Conservation (phyloP, 1,140 invertebrate species). For the Berghia stephanieae region DNA sequence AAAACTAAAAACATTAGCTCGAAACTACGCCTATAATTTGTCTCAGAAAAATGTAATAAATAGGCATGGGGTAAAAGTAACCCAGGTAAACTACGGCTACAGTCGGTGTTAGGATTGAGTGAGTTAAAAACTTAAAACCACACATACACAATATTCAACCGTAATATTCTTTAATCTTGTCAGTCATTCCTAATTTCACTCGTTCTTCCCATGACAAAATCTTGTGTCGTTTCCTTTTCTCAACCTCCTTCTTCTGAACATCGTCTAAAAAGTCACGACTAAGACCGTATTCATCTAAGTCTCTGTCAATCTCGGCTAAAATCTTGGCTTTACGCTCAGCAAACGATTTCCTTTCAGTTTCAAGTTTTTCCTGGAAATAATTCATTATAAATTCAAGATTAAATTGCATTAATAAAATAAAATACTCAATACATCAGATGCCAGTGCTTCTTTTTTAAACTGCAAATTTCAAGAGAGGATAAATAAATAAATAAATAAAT, state of each 20-base stretch:
- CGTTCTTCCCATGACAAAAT: neutral
- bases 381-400: neutral
- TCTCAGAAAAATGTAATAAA: no score
- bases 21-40: no score
- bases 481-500: neutral
- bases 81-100: no score
- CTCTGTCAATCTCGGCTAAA: slow-evolving; percentile 16
- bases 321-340: slow-evolving; percentile 20
- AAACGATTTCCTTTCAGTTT: slow-evolving; percentile 17
- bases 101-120: no score
- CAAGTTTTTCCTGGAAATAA: slow-evolving; percentile 30
- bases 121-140: no score
- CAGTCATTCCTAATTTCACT: neutral
- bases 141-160: no score
- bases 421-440: neutral
- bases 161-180: neutral
- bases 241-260: neutral
- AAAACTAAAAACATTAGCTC: no score
- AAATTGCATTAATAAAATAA: neutral
- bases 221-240: neutral
- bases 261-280: neutral
- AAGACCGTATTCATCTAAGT: slow-evolving; percentile 18
- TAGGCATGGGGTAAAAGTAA: no score
- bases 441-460: neutral
- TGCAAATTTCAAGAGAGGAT: neutral